These are phyloP conservation scores for Troides aeacus DNA, from an alignment of 2,888 invertebrate species.

Conservation along the genomic window DNA sequence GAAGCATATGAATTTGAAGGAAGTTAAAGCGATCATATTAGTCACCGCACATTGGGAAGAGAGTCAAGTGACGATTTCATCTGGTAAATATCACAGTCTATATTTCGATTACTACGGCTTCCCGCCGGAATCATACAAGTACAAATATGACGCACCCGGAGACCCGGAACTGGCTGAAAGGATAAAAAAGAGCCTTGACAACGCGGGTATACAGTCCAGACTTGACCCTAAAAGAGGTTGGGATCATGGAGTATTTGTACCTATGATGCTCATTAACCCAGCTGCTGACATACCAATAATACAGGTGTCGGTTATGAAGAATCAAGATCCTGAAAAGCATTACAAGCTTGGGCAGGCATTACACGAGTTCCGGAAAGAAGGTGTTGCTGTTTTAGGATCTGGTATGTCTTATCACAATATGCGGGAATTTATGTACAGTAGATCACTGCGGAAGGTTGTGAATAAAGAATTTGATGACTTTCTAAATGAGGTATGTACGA, in stretches of 20 bases:
- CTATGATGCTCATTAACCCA: conserved; percentile 73
- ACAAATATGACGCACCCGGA: conserved; percentile 69
- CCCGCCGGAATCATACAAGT: conserved; percentile 69
- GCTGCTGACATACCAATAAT: conserved; percentile 67
- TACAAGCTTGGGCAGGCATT: conserved; percentile 62
- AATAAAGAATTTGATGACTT: conserved; percentile 69
- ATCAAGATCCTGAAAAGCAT: conserved; percentile 62
- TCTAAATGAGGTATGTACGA: conserved; percentile 59
- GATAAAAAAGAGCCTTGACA: conserved; percentile 55
- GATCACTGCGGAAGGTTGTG: conserved; percentile 47
- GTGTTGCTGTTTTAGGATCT: conserved; percentile 64
- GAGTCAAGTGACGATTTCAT: conserved; percentile 64
- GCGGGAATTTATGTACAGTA: conserved; percentile 57
- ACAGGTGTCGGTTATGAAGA: conserved; percentile 64
- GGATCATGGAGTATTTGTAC: conserved; percentile 76
- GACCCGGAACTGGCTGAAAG: conserved; percentile 60
- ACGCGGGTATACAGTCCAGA: conserved; percentile 59
- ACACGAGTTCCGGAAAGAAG: conserved; percentile 64
- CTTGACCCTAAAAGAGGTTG: conserved; percentile 67
- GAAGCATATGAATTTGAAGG: conserved; percentile 61
- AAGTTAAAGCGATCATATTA: conserved; percentile 65
- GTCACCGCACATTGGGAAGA: conserved; percentile 76
- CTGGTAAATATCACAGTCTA: conserved; percentile 62
- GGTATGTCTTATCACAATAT: conserved; percentile 76
- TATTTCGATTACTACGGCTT: conserved; percentile 75